Base-by-base conservation (phyloP, 1,140 invertebrate genomes). In the Pogonomyrmex californicus region DNA sequence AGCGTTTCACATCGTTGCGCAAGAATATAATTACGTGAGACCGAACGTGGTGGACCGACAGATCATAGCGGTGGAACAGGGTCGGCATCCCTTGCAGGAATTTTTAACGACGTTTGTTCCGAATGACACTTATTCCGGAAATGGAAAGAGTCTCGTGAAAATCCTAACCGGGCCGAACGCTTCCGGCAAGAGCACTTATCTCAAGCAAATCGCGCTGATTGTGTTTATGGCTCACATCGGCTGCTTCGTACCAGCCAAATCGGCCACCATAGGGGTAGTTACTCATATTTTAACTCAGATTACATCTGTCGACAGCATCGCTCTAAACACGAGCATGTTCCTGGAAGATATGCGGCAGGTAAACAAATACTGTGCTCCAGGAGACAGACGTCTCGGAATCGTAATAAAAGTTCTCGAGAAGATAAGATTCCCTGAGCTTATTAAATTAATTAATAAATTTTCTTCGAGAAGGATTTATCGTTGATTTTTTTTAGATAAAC, bases 111-210 rank as follows among this genome's bases (percentile, higher is more conserved):
- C 96, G 77, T 98, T 97, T 93, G 97, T 98, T 2, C 95, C 97
- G 0, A 99, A 99, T 94, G 96, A 97, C 91, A 96, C 96, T 1
- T 89, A 94, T 62, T 97, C 97, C 62, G 96, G 96, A 14, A 91
- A 93, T 1, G 92, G 92, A 5, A 89, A 95, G 9, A 96, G 96
- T 12, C 96, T 96, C 78, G 96, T 99, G 2, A 98, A 98, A 92
- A 96, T 99, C 44, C 92, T 99, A 14, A 98, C 98, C 2, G 98
- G 98, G 1, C 98, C 98, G 1, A 99, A 99, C 95, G 97, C 98
- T 9, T 98, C 98, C 93, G 99, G 99, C 0, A 99, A 99, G 95
- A 99, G 98, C 90, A 96, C 99, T 38, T 99, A 98, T 93, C 95
- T 99, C 88, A 99, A 98, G 95, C 98, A 98, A 95, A 96, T 97